Evolutionary conservation across 1,140 invertebrate genomes (phyloP), one percentile per base, ranked within the genome.

Genomic region (Archivesica marissinica): DNA sequence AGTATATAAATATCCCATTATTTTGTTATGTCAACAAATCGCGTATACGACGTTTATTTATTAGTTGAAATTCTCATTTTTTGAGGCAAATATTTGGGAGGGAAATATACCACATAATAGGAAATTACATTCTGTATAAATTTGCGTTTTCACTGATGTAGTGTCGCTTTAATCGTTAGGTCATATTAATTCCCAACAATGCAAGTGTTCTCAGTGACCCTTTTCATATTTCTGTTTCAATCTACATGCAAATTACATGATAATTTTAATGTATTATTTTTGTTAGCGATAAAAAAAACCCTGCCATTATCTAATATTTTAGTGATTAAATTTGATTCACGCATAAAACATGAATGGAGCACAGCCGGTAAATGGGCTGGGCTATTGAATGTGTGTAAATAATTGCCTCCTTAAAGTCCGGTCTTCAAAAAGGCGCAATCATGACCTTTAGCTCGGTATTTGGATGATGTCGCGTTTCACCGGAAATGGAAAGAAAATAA

Each of bases 401-500:
- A 59, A 59, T 28, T 59, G 54, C 54, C 4, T 20, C 54, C 33
- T 59, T 59, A 4, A 59, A 30, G 54, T 59, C 33, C 25, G 7
- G 54, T 30, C 54, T 28, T 59, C 33, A 30, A 59, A n/a, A 59
- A 25, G 54, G 54, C 23, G 50, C 3, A 52, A 23, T 59, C 25
- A 17, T 59, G 54, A 59, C 54, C 54, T 59, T 59, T 28, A 20
- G 11, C 11, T 59, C 23, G 33, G 9, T 59, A 20, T 30, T 30
- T 59, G n/a, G 54, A 59, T 59, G 17, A n/a, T 59, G 54, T 59
- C 23, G 54, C 2, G 6, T 2, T 30, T 17, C 54, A 30, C 54
- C 54, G 54, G 54, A 59, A 59, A 59, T 59, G 54, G 54, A 59
- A 59, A 68, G 39, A 68, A 68, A n/a, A n/a, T n/a, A n/a, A n/a